Base-by-base conservation (phyloP, 2,888 invertebrate species). In the Pardosa pseudoannulata region DNA sequence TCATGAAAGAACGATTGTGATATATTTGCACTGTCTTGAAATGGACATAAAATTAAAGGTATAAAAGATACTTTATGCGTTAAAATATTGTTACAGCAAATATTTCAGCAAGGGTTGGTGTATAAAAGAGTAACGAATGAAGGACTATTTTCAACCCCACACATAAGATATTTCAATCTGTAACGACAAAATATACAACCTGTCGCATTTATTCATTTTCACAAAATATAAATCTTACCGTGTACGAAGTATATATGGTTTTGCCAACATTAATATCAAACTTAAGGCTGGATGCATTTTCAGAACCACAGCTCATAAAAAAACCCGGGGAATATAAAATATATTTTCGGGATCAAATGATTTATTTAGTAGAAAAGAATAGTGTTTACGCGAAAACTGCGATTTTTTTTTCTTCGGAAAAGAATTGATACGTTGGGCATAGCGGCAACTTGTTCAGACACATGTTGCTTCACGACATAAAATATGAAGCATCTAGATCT, bases 391-490 rank as follows among this genome's bases (percentile, higher is more conserved):
- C 29, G 31, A 72, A 32, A 70, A 50, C 68, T 56, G 32, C 41
- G 13, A 71, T 56, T 67, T 75, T 31, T 75, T 75, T 71, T 70
- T 64, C 65, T 64, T 76, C 32, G 78, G 68, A 19, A 73, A 85
- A 85, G 78, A 85, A 78, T 85, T 85, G 67, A 78, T 85, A 78
- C 78, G 41, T 68, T 68, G 72, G 41, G 78, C n/a, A 81, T 50
- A 67, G 67, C 74, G 71, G 28, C 62, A 76, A 72, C 76, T 72
- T 56, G 76, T 68, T 29, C 32, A 64, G 62, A 71, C 83, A 78
- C 83, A 85, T 78, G 82, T 83, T 83, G 82, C 76, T 76, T 83
- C 71, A 50, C 46, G 64, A 28, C 76, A 85, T 85, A 78, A 85
- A 85, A 85, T 78, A 85, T 85, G 83, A 85, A 85, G 71, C 71